Percentiles rank a stretch among this genome's conserved stretches.
Evolutionary conservation across 1,140 invertebrate genomes (phyloP).

Genomic region (Achroia grisella): DNA sequence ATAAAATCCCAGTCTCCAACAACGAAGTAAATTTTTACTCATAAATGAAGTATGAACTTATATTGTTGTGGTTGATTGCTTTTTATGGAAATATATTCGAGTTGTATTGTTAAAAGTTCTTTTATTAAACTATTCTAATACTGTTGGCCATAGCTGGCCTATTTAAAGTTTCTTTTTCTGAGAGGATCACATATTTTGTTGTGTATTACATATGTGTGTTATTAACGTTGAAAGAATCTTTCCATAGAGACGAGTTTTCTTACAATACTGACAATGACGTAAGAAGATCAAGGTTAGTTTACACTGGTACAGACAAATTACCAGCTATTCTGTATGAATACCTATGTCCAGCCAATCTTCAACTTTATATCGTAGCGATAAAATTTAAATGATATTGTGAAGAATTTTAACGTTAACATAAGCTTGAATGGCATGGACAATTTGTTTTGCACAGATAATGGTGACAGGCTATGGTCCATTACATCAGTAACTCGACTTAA

Average conservation of each 20-base stretch:
- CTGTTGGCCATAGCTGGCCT: too few species aligned
- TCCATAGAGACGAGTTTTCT: background rate
- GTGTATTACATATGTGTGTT: too few species aligned
- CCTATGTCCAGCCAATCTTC: background rate
- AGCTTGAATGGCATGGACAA: background rate
- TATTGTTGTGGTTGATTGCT: too few species aligned
- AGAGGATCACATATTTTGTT: too few species aligned
- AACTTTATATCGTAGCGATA: background rate
- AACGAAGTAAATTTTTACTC: too few species aligned
- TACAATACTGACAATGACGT: constrained; percentile 2
- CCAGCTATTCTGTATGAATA: background rate
- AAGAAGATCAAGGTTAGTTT: constrained; percentile 3
- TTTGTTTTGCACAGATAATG: background rate
- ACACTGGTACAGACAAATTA: constrained; percentile 1
- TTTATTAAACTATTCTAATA: too few species aligned
- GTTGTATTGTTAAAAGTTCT: too few species aligned
- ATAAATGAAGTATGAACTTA: too few species aligned
- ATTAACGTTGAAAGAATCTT: too few species aligned
- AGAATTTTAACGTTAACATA: background rate
- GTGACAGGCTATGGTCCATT: background rate
- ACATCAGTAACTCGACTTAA: constrained; percentile 4
- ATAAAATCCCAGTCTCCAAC: too few species aligned
- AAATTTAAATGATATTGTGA: background rate
- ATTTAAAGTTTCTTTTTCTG: too few species aligned
- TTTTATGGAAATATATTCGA: too few species aligned